Evolutionary conservation across 37 sponge, comb jelly and placozoan species (phyloP), one percentile per base, ranked within the genome.

Genomic region (Spongilla lacustris): DNA sequence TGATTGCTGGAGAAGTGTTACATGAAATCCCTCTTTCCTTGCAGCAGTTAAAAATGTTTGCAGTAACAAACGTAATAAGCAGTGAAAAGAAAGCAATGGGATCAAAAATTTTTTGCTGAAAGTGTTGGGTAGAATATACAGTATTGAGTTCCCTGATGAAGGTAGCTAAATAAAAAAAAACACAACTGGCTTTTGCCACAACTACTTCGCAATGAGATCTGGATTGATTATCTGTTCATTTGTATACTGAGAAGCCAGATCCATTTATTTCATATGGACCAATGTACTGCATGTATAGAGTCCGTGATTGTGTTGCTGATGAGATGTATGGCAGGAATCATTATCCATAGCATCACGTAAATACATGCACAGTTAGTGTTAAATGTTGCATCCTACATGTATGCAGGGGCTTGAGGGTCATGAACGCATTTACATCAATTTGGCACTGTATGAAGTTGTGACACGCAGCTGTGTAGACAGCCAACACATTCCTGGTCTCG

Each of bases 61-160:
- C 73, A 69, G 49, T 6, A 69, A 81, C 36, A 8, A 4, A 22
- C 26, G 14, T 24, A 21, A 46, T 11, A 4, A 73, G 73, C 1
- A 80, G 74, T 27, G 19, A 4, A 22, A 66, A 73, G 50, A 1
- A 85, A 35, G 76, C 79, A 27, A 67, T 30, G 0, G 82, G 85
- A 32, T 83, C 48, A 68, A 36, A 26, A 38, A 85, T 36, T 94
- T 84, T 74, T 68, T 94, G 22, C 27, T 87, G 33, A 94, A 90
- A 69, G 85, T 86, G n/a, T 37, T 94, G 21, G 88, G 80, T 28
- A 85, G 91, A 23, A 80, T 50, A 71, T 84, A 66, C 85, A 88
- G 91, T 26, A 58, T n/a, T 85, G 36, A 50, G 82, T 34, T 81
- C 69, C n/a, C 36, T 94, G 75, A 90, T 41, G 30, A 14, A 26